phyloP scores from a whole-genome alignment of 2,888 invertebrate species.

The Patella pellucida region DNA sequence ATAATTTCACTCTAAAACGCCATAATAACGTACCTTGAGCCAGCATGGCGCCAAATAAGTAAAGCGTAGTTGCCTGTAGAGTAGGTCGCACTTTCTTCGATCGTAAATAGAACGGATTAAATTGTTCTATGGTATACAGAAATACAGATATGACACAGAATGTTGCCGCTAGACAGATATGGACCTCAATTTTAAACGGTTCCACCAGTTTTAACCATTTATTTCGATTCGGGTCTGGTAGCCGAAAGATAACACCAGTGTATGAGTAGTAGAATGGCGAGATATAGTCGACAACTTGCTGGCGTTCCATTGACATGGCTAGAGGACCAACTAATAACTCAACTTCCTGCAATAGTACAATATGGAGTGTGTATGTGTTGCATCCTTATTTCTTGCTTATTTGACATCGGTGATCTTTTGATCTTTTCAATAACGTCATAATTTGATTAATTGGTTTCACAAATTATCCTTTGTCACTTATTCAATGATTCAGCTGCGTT shows the following conservation, averaged over 20 bases:
- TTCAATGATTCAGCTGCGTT: too few relatives aligned
- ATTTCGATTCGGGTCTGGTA: constrained; percentile 39
- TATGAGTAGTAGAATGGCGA: constrained; percentile 77
- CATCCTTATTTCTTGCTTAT: too few relatives aligned
- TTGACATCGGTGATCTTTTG: too few relatives aligned
- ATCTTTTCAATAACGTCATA: too few relatives aligned
- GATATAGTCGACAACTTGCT: constrained; percentile 90
- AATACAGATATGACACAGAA: constrained; percentile 42
- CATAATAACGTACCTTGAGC: constrained; percentile 81
- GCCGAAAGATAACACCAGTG: constrained; percentile 46
- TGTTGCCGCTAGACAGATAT: constrained; percentile 39
- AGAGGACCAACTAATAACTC: constrained; percentile 87
- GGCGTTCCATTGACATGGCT: constrained; percentile 90
- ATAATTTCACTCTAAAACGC: too few relatives aligned
- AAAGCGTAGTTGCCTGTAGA: constrained; percentile 77
- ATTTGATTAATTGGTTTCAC: too few relatives aligned
- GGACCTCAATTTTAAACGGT: constrained; percentile 51
- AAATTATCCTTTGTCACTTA: too few relatives aligned
- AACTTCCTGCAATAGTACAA: constrained; percentile 77
- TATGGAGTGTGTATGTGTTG: too few relatives aligned
- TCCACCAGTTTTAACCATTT: constrained; percentile 53
- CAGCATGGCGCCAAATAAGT: constrained; percentile 89
- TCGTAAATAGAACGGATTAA: constrained; percentile 43
- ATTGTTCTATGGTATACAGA: constrained; percentile 44
- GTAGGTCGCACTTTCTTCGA: neutral